Percentiles rank a stretch among this genome's conserved stretches.
These are phyloP conservation scores for Holacanthella duospinosa DNA, from an alignment of 2,888 invertebrate genomes.

Conservation along the genomic window DNA sequence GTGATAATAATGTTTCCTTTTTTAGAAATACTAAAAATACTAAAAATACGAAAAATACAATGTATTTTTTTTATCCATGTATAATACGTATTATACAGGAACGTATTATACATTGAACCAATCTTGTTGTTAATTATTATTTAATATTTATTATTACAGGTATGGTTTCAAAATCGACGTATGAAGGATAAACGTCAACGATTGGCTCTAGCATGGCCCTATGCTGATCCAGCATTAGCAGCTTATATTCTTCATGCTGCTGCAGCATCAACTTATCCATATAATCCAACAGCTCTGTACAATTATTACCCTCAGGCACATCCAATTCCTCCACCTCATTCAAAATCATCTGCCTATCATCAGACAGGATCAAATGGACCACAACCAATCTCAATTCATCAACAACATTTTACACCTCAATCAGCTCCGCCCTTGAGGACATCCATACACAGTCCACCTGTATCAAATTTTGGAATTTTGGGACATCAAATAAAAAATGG, in stretches of 20 bases:
- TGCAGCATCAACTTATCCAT: constrained; percentile 50
- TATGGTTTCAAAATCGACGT: constrained; percentile 94
- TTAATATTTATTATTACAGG: constrained; percentile 50
- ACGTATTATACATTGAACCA: no score
- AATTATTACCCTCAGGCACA: constrained; percentile 34
- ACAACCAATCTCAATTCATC: constrained; percentile 1
- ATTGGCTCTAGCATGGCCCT: constrained; percentile 89
- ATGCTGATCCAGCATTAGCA: constrained; percentile 85
- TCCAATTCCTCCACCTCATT: constrained; percentile 33
- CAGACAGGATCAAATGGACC: no score
- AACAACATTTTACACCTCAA: constrained; percentile 17
- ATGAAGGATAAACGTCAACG: constrained; percentile 97
- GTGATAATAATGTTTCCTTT: no score
- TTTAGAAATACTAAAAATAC: no score
- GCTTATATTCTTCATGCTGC: constrained; percentile 85
- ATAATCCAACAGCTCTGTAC: constrained; percentile 41
- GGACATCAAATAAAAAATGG: no score
- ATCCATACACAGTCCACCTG: neutral
- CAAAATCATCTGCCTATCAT: constrained; percentile 29
- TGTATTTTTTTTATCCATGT: no score
- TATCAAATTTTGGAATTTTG: no score
- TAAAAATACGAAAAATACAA: no score
- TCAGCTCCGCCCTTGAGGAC: constrained; percentile 15
- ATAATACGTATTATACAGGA: no score
- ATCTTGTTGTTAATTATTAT: neutral